Evolutionary conservation across 2,888 invertebrate genomes (phyloP), one percentile per base, ranked within the genome.

Genomic region (Orchesellides sinensis): DNA sequence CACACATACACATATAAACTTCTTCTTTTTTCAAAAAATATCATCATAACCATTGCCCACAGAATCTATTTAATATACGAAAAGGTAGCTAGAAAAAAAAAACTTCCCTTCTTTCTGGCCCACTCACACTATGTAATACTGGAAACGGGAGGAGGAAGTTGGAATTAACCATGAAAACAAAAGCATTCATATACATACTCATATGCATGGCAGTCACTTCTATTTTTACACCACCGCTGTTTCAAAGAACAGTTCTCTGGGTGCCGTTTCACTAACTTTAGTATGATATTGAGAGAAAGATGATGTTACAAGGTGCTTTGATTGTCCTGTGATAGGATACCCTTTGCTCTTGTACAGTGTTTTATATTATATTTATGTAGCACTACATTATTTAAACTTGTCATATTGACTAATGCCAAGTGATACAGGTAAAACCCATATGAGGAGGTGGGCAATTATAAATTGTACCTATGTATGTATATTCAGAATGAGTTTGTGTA

Each of bases 101-200:
- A 56, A 56, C 23, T 56, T 25, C 19, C 2, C 27, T 17, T 3
- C 12, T 25, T 5, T 25, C 14, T 56, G 5, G 25, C 8, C 10
- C 40, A 40, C 40, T 40, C n/a, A 27, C 56, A 23, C 27, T 25
- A 27, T 25, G 40, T 5, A 5, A 10, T 65, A 40, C 32, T 12
- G 54, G 12, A 77, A 70, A 54, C 68, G 66, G 10, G 32, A 73
- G 54, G n/a, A n/a, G n/a, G n/a, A 73, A 80, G 45, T 72, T 79
- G 56, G 86, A 87, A 88, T 88, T 88, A 88, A 87, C 88, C 82
- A 83, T 82, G 84, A 86, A 87, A 87, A 86, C 86, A 87, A 87
- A 72, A 85, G 81, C 69, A 78, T 23, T 17, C 25, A 19, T 49
- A n/a, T 35, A 63, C 40, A 56, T 35, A 47, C 17, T n/a, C 66